Evolutionary conservation across 2,888 invertebrate genomes (phyloP).

Genomic region (Chalcosyrphus nemorum): DNA sequence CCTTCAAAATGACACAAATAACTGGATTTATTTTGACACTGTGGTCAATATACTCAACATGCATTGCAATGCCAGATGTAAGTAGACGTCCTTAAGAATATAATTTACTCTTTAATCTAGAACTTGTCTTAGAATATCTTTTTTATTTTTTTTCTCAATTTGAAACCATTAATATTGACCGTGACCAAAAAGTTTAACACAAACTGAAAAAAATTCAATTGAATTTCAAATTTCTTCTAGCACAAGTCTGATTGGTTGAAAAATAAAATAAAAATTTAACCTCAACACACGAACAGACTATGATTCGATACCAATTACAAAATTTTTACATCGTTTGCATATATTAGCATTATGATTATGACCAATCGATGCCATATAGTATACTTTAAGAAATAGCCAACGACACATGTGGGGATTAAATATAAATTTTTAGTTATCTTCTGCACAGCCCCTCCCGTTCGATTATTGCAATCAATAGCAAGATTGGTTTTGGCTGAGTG

Average conservation of each 20-base stretch:
- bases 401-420: not conserved
- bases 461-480: constrained; percentile 67
- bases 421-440: constrained; percentile 1
- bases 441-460: constrained; percentile 17
- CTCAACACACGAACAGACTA: constrained; percentile 38
- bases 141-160: not conserved
- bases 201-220: not conserved
- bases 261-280: constrained; percentile 54
- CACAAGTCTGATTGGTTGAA: constrained; percentile 35
- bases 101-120: constrained; percentile 32
- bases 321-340: constrained; percentile 66
- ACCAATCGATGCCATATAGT: constrained; percentile 60
- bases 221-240: constrained; percentile 37
- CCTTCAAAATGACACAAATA: constrained; percentile 79
- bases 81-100: constrained; percentile 75
- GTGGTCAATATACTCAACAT: constrained; percentile 80
- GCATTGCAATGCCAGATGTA: constrained; percentile 82
- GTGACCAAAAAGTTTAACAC: constrained; percentile 53
- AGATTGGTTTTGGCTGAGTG: constrained; percentile 5
- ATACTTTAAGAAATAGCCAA: constrained; percentile 19
- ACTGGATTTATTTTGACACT: constrained; percentile 78
- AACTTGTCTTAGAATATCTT: constrained; percentile 38
- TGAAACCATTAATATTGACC: constrained; percentile 52
- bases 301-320: constrained; percentile 65
- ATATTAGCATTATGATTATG: constrained; percentile 54